These are phyloP conservation scores for Sebastes aleutianus DNA, from an alignment of 2,797 vertebrate species.

Conservation along the genomic window DNA sequence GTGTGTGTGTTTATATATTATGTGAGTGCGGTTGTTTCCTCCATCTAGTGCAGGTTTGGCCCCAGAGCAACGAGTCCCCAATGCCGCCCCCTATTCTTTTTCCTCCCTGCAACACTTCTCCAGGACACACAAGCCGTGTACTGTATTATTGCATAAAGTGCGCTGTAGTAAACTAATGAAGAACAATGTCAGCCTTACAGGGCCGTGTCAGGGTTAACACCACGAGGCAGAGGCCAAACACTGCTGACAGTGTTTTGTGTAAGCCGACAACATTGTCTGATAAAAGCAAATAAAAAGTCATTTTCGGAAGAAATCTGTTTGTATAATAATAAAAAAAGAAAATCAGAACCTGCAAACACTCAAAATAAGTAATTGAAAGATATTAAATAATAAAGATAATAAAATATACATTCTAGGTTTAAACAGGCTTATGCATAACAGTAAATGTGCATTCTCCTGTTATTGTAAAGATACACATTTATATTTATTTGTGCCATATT, in stretches of 20 bases:
- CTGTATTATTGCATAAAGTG: slow-evolving; percentile 1
- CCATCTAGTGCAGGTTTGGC: slow-evolving; percentile 32
- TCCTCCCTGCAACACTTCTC: slow-evolving; percentile 3
- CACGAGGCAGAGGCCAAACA: not conserved
- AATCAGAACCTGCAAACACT: not conserved
- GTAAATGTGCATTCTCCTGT: not conserved
- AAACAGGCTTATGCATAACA: not conserved
- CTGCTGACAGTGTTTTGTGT: not conserved
- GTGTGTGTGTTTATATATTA: slow-evolving; percentile 10
- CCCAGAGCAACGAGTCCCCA: slow-evolving; percentile 17
- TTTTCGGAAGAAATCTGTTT: not conserved
- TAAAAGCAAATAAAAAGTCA: not conserved
- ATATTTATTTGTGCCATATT: not conserved
- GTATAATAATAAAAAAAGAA: not conserved
- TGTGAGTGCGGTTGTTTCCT: slow-evolving; percentile 27
- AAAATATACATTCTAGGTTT: not conserved
- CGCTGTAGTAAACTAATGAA: not conserved
- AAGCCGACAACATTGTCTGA: not conserved
- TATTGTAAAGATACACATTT: not conserved
- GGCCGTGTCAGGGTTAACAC: not conserved
- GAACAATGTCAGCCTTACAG: not conserved
- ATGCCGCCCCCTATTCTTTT: not conserved
- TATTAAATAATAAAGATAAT: not conserved
- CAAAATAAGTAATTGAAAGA: not conserved
- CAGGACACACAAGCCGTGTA: not conserved